These are phyloP conservation scores for Dysmachus trigonus DNA, from an alignment of 2,888 invertebrate genomes.

Conservation along the genomic window DNA sequence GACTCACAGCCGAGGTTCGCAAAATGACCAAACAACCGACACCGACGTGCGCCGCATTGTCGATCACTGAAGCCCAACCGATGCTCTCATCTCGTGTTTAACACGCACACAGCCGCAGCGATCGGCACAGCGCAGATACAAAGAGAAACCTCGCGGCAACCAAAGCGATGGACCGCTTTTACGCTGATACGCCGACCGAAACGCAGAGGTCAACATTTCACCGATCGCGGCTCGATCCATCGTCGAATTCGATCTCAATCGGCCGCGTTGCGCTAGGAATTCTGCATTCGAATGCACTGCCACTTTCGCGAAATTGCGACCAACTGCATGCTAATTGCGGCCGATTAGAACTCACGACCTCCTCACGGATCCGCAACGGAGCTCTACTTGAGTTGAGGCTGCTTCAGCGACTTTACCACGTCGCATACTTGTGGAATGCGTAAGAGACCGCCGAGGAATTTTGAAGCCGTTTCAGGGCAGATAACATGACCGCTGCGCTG, in stretches of 20 bases:
- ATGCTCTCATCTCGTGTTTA: background rate
- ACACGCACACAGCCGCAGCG: background rate
- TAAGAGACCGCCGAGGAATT: slow-evolving; percentile 28
- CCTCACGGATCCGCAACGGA: background rate
- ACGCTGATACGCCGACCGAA: background rate
- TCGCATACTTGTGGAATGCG: slow-evolving; percentile 29
- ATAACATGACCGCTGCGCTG: background rate
- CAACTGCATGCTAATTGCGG: slow-evolving; percentile 31
- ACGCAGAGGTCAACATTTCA: slow-evolving; percentile 27
- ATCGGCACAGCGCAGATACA: background rate
- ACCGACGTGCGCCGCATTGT: background rate
- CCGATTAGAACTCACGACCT: slow-evolving; percentile 4
- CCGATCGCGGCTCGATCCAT: background rate
- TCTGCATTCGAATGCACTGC: background rate
- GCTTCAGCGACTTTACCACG: slow-evolving; percentile 21
- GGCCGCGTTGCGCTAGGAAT: background rate
- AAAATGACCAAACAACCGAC: background rate
- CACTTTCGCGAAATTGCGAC: background rate
- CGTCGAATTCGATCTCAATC: background rate
- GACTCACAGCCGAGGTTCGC: background rate
- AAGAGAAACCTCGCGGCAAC: background rate
- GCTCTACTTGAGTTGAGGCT: background rate
- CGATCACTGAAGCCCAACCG: background rate
- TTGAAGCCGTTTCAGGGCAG: background rate
- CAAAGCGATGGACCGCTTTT: background rate